Evolutionary conservation across 2,888 invertebrate species (phyloP).

Genomic region (Agonum fuliginosum): DNA sequence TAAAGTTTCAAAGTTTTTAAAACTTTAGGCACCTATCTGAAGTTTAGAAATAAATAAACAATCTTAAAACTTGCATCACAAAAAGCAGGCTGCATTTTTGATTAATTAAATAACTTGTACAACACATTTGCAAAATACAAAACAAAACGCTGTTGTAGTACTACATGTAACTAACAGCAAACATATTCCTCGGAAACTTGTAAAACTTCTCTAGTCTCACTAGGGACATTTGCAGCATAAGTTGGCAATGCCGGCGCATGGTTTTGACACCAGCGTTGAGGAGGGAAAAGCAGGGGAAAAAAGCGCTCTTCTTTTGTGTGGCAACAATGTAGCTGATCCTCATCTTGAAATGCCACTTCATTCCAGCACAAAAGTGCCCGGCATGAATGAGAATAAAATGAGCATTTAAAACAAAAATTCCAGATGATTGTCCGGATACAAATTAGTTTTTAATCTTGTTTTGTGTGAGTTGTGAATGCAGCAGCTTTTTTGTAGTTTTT

Average conservation of each 20-base stretch:
- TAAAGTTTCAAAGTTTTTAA: neutral
- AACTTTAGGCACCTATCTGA: neutral
- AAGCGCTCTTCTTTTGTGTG: constrained; percentile 37
- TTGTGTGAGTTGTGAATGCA: constrained; percentile 11
- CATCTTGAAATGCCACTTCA: constrained; percentile 49
- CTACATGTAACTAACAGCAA: neutral
- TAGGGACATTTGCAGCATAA: neutral
- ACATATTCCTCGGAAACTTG: neutral
- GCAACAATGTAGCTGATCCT: constrained; percentile 44
- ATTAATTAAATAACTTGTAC: constrained; percentile 32
- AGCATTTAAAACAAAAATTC: constrained; percentile 37
- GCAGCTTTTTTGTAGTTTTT: constrained; percentile 6
- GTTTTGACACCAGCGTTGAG: constrained; percentile 30
- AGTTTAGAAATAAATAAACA: constrained; percentile 2
- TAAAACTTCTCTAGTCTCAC: constrained; percentile 22
- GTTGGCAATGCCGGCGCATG: constrained; percentile 7
- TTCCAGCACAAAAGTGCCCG: constrained; percentile 28
- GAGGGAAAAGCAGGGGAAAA: constrained; percentile 13
- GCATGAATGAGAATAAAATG: constrained; percentile 25
- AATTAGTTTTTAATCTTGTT: constrained; percentile 50
- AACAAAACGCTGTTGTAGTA: neutral
- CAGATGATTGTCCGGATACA: constrained; percentile 38
- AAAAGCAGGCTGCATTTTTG: constrained; percentile 3
- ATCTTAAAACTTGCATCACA: neutral
- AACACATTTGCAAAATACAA: constrained; percentile 23